Percentiles rank a stretch among this genome's conserved stretches.
Conservation (phyloP, 2,113 vertebrate genomes). For the Centropristis striata region DNA sequence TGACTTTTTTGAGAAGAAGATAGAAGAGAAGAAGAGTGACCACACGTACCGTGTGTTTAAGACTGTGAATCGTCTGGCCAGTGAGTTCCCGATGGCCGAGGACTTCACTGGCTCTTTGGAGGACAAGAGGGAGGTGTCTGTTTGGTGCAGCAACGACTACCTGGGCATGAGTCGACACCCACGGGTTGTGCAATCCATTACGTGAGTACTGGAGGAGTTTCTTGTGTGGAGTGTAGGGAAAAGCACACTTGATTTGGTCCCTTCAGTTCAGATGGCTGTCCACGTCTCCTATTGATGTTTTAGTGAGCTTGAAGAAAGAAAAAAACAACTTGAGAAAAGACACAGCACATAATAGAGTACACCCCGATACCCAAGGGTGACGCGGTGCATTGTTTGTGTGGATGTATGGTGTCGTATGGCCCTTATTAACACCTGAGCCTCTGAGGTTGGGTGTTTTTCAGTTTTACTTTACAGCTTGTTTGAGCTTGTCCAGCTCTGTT, state of each 20-base stretch:
- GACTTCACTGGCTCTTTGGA: constrained; percentile 89
- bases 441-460: neutral
- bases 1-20: constrained; percentile 95
- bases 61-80: constrained; percentile 94
- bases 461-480: constrained; percentile 21
- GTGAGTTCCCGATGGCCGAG: constrained; percentile 95
- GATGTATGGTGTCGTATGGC: constrained; percentile 2
- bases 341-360: neutral
- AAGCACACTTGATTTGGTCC: neutral
- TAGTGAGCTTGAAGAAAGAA: neutral
- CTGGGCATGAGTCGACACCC: constrained; percentile 98
- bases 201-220: constrained; percentile 86
- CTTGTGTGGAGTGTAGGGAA: neutral
- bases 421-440: neutral
- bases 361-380: constrained; percentile 28
- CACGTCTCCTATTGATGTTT: neutral
- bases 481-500: constrained; percentile 18
- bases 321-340: neutral
- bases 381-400: constrained; percentile 18
- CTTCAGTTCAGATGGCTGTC: neutral
- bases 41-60: constrained; percentile 98
- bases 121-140: constrained; percentile 91
- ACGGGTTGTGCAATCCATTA: constrained; percentile 90
- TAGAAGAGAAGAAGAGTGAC: constrained; percentile 95
- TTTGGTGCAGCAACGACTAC: constrained; percentile 99